Conservation (phyloP, 2,113 vertebrate genomes). For the Haliaeetus leucogaster region DNA sequence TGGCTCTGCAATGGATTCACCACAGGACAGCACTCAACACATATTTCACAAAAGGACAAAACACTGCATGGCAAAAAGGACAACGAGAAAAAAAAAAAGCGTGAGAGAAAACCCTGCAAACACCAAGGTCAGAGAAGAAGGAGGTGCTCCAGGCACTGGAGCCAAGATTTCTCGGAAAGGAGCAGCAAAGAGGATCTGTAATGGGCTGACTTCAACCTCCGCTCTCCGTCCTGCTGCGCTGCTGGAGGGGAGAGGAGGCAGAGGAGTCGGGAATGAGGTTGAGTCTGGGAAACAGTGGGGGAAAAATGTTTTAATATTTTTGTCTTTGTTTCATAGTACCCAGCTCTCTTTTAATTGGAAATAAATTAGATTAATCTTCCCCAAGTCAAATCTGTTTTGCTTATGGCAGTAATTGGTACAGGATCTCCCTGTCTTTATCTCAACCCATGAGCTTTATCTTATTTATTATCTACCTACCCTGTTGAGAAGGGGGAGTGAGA, state of each 20-base stretch:
- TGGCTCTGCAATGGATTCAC: neutral
- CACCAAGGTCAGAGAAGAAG: neutral
- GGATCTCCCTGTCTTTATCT: neutral
- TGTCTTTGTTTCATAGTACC: neutral
- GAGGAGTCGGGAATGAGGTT: neutral
- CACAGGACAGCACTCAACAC: neutral
- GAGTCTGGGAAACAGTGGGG: neutral
- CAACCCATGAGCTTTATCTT: neutral
- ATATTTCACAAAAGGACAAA: neutral
- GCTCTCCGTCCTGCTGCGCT: rapidly evolving
- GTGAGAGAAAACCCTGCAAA: neutral
- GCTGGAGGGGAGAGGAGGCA: neutral
- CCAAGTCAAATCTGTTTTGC: neutral
- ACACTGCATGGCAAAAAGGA: neutral
- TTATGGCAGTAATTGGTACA: neutral
- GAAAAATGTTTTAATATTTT: neutral
- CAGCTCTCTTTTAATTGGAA: neutral
- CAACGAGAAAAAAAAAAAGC: neutral
- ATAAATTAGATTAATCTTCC: neutral
- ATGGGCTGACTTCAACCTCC: neutral
- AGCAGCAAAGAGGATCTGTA: neutral
- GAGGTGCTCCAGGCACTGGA: neutral
- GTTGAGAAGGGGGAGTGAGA: neutral
- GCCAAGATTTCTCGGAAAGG: neutral
- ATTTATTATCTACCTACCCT: neutral